A percentile compares a stretch with the other conserved stretches of the same genome.
phyloP scores from a whole-genome alignment of 2,113 vertebrate species.

The Limanda limanda region DNA sequence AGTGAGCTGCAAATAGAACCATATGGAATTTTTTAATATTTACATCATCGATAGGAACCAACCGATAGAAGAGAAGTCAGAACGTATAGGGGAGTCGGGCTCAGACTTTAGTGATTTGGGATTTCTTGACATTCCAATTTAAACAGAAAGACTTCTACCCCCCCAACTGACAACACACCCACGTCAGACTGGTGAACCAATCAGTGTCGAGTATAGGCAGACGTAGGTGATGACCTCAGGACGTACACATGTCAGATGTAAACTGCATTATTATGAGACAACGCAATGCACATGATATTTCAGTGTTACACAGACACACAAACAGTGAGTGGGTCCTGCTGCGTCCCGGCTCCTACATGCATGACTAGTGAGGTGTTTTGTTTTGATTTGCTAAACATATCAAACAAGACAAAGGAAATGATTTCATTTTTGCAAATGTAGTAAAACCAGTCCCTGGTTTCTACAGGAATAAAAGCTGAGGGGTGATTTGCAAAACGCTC shows the following conservation, averaged over 20 bases:
- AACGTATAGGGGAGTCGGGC: neutral
- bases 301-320: no score
- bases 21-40: neutral
- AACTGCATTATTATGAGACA: no score
- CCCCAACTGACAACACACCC: no score
- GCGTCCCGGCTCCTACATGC: no score
- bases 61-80: neutral
- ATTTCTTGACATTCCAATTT: neutral
- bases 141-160: no score
- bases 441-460: neutral
- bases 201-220: no score
- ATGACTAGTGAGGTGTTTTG: no score
- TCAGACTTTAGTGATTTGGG: neutral
- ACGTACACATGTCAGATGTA: no score
- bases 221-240: no score
- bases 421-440: neutral
- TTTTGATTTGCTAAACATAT: neutral
- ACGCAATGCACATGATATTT: no score
- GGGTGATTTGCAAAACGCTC: constrained; percentile 2
- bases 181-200: no score
- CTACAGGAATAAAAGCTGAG: neutral
- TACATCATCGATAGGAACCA: neutral
- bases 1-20: neutral
- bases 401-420: neutral
- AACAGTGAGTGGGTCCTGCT: no score